Evolutionary conservation across 2,113 vertebrate genomes (phyloP).

Genomic region (Trogon surrucura): DNA sequence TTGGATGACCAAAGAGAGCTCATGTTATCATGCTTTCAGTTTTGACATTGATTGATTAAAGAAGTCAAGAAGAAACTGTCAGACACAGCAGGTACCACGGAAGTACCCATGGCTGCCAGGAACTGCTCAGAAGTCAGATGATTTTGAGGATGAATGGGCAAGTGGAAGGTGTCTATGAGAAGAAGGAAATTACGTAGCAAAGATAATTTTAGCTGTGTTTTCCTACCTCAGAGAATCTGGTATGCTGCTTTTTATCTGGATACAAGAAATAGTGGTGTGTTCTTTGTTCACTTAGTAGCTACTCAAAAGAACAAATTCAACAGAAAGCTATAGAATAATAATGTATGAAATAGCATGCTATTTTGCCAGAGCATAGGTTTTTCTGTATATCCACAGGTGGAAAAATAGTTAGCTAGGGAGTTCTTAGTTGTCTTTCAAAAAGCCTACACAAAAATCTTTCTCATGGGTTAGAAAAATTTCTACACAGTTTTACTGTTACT

Average conservation of each 20-base stretch:
- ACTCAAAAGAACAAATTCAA: neutral
- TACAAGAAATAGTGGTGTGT: neutral
- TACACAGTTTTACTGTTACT: neutral
- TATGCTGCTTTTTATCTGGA: neutral
- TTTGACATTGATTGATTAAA: neutral
- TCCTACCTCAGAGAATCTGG: neutral
- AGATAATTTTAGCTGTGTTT: neutral
- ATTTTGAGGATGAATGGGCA: accelerated
- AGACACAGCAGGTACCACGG: neutral
- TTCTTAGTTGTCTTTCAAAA: neutral
- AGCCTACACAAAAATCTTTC: neutral
- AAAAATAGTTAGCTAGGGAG: neutral
- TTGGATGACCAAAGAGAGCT: neutral
- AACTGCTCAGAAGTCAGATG: neutral
- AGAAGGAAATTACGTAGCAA: neutral
- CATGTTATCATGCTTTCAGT: neutral
- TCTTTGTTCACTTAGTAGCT: neutral
- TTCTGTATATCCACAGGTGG: neutral
- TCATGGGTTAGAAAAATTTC: neutral
- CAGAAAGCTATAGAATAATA: neutral
- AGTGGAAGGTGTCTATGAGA: neutral
- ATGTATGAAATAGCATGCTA: neutral
- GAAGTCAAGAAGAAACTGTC: neutral
- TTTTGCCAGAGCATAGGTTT: neutral
- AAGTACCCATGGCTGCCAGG: neutral